These are phyloP conservation scores for Tokudaia muenninki DNA, from an alignment of 2,797 vertebrate genomes.

Conservation along the genomic window DNA sequence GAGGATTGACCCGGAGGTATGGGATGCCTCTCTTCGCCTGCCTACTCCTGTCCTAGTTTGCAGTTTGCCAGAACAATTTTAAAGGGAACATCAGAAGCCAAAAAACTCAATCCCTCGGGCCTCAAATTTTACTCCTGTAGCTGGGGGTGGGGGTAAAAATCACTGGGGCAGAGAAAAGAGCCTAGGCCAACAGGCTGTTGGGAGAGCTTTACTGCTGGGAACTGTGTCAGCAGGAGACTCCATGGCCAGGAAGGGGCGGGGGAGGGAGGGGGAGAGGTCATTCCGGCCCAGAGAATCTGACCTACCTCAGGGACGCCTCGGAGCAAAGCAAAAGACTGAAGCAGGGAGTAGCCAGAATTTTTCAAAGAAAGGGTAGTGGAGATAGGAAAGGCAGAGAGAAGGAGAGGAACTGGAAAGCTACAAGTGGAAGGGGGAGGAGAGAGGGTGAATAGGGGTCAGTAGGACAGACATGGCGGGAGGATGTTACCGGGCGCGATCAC, in stretches of 20 bases:
- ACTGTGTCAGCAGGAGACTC: not conserved
- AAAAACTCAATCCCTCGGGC: conserved; percentile 17
- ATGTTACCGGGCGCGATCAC: not conserved
- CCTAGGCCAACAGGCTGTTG: not conserved
- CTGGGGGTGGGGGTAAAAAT: conserved; percentile 14
- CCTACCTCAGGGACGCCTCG: conserved; percentile 34
- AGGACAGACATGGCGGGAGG: conserved; percentile 70
- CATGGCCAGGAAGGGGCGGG: not conserved
- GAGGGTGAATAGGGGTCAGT: conserved; percentile 71
- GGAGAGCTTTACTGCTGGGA: conserved; percentile 6
- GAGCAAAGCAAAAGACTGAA: not conserved
- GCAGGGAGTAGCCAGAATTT: conserved; percentile 10
- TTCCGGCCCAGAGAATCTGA: conserved; percentile 3
- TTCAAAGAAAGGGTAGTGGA: not conserved
- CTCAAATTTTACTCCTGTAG: conserved; percentile 42
- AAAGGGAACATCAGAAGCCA: conserved; percentile 56
- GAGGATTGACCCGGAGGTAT: not conserved
- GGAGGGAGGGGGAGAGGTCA: not conserved
- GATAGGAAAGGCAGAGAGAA: conserved; percentile 10
- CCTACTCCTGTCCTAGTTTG: conserved; percentile 49
- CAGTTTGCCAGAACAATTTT: conserved; percentile 43
- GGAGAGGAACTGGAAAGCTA: not conserved
- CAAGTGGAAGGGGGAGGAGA: conserved; percentile 68
- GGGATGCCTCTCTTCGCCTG: not conserved
- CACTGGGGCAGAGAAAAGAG: conserved; percentile 60